Evolutionary conservation across 2,113 vertebrate species (phyloP).

Genomic region (Tiliqua scincoides): DNA sequence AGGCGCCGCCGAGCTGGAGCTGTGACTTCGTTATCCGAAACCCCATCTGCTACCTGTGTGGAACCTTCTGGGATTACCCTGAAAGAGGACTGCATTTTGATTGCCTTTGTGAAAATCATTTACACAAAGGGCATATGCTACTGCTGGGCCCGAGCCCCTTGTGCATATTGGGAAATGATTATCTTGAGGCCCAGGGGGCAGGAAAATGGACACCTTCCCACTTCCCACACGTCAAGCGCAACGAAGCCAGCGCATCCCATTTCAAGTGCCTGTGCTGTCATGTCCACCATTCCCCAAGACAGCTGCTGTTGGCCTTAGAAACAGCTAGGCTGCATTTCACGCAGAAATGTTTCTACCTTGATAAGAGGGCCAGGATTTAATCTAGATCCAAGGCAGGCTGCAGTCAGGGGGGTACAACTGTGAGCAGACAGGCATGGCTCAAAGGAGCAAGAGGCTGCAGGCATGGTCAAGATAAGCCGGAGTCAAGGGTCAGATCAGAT

Average conservation of each 20-base stretch:
- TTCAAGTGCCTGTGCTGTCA: neutral
- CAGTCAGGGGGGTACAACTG: no score
- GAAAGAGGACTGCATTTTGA: neutral
- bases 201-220: neutral
- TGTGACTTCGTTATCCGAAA: neutral
- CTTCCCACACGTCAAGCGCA: no score
- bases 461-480: no score
- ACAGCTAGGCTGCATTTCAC: no score
- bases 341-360: no score
- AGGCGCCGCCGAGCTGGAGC: neutral
- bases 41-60: slow-evolving; percentile 12
- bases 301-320: no score
- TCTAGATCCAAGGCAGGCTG: no score
- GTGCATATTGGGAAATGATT: neutral
- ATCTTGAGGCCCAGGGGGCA: neutral
- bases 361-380: no score
- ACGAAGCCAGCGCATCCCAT: neutral
- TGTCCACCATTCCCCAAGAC: neutral
- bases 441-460: no score
- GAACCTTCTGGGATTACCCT: neutral
- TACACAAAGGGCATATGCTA: neutral
- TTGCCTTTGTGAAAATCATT: neutral
- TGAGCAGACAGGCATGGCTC: no score
- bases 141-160: neutral
- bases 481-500: no score